Evolutionary conservation across 2,797 vertebrate species (phyloP).

Genomic region (Rhadinocentrus ornatus): DNA sequence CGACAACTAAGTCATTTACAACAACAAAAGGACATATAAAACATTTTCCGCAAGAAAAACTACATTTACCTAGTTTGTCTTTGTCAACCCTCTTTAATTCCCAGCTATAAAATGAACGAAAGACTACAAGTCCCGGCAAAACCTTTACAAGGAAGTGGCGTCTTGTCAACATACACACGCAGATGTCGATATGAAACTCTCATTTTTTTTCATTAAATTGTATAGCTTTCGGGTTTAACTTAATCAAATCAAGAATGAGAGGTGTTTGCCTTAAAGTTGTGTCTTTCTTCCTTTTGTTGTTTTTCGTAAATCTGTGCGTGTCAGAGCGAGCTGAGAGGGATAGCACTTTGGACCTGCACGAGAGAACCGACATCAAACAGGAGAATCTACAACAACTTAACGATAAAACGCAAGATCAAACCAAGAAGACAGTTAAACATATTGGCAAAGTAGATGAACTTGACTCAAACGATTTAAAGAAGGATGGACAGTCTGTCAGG

Average conservation of each 20-base stretch:
- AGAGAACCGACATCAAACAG: conserved; percentile 27
- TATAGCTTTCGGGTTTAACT: conserved; percentile 27
- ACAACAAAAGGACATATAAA: not conserved
- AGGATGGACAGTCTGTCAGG: conserved; percentile 57
- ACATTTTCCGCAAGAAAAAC: not conserved
- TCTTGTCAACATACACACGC: conserved; percentile 44
- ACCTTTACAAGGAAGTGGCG: conserved; percentile 62
- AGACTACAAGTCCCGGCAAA: conserved; percentile 68
- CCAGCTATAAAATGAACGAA: accelerated
- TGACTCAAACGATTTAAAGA: not conserved
- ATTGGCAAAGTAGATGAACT: conserved; percentile 5
- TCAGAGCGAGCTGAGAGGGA: conserved; percentile 21
- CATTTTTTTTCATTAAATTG: conserved; percentile 31
- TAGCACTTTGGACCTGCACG: conserved; percentile 16
- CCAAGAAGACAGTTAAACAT: conserved; percentile 9
- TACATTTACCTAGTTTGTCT: accelerated
- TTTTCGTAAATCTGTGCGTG: conserved; percentile 37
- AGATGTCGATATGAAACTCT: conserved; percentile 61
- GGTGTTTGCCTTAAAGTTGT: conserved; percentile 3
- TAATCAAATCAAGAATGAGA: conserved; percentile 62
- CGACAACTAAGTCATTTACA: not conserved
- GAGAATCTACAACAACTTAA: conserved; percentile 4
- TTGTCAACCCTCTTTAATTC: not conserved
- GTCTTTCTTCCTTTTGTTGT: conserved; percentile 48
- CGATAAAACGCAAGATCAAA: not conserved